Percentiles rank a stretch among this genome's conserved stretches.
These are phyloP conservation scores for Spondyliosoma cantharus DNA, from an alignment of 2,797 vertebrate genomes.

Conservation along the genomic window DNA sequence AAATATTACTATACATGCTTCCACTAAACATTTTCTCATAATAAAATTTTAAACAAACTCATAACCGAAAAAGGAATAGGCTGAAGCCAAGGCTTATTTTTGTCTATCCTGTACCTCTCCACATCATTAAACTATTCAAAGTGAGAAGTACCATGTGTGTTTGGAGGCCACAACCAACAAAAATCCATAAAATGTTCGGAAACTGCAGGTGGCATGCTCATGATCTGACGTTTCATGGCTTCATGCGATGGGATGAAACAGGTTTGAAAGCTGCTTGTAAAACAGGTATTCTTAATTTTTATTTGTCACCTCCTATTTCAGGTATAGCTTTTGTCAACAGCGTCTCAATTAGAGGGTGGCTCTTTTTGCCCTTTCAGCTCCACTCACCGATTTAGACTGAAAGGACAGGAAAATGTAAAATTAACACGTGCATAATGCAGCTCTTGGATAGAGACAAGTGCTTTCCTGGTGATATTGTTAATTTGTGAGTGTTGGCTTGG, in stretches of 20 bases:
- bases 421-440: constrained; percentile 29
- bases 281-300: not conserved
- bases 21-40: too few relatives aligned
- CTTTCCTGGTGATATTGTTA: constrained; percentile 51
- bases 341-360: not conserved
- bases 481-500: constrained; percentile 55
- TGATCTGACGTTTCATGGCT: not conserved
- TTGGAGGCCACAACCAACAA: not conserved
- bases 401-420: constrained; percentile 30
- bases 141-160: not conserved
- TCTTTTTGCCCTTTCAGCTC: constrained; percentile 9
- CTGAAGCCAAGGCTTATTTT: too few relatives aligned
- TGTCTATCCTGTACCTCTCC: too few relatives aligned
- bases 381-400: constrained; percentile 14
- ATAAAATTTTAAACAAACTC: too few relatives aligned
- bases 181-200: not conserved
- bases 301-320: constrained; percentile 12
- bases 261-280: not conserved
- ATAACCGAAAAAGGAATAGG: too few relatives aligned
- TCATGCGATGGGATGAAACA: not conserved
- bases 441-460: constrained; percentile 37
- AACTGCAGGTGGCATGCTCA: not conserved
- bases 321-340: constrained; percentile 12
- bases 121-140: too few relatives aligned
- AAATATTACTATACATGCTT: too few relatives aligned